Conservation (phyloP, 2,797 vertebrate genomes). For the Argentina silus region DNA sequence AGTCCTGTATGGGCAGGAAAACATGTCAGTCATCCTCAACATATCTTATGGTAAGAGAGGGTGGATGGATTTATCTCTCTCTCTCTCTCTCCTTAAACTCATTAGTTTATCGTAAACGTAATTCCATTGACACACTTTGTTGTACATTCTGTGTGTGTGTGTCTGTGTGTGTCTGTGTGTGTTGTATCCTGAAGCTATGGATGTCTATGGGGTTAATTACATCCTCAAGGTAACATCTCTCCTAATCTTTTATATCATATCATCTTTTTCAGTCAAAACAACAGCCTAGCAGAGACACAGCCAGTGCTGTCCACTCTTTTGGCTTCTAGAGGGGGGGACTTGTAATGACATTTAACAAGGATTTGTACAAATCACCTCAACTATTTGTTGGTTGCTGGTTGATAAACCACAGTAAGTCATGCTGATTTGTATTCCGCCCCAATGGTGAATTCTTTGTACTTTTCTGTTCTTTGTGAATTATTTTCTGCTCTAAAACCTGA, state of each 20-base stretch:
- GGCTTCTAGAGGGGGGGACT: not conserved
- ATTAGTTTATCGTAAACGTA: not conserved
- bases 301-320: not conserved
- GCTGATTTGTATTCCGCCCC: not conserved
- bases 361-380: not conserved
- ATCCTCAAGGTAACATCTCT: not conserved
- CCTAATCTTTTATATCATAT: not conserved
- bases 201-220: conserved; percentile 8
- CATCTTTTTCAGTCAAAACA: not conserved
- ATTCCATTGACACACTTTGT: not conserved
- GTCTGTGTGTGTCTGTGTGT: not conserved
- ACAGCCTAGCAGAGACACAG: not conserved
- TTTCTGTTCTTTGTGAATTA: not conserved
- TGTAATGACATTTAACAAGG: conserved; percentile 3
- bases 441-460: not conserved
- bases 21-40: no score
- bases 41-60: not conserved
- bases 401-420: not conserved
- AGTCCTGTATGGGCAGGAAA: no score
- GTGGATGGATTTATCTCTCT: not conserved
- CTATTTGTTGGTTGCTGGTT: not conserved
- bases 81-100: not conserved
- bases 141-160: not conserved
- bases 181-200: not conserved
- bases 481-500: no score